Evolutionary conservation across 1,140 invertebrate genomes (phyloP), one percentile per base, ranked within the genome.

Genomic region (Archegozetes longisetosus): DNA sequence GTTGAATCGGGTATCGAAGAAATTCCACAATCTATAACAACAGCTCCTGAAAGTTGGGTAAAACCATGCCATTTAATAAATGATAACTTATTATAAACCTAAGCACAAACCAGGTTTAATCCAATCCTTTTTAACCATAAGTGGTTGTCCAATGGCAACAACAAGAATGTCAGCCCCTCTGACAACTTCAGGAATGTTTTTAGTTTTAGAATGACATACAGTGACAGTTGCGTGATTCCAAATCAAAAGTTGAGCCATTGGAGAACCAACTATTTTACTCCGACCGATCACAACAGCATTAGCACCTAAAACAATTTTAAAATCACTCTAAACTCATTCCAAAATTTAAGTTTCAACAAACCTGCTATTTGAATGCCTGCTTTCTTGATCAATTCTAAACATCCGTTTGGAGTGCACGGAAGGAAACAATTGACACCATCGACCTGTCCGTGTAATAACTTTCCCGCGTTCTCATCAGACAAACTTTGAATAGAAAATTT

Each of bases 11-110:
- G 79, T 65, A 95, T 84, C 3, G 85, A 79, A 74, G 95, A 98
- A 57, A 98, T 99, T 47, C 96, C 96, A 77, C 95, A 99, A 72
- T 99, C 96, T 65, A 99, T 97, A n/a, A 99, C 94, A 27, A 98
- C 84, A 51, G 94, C 93, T 22, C 94, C 93, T 53, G 12, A 23
- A 47, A n/a, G 2, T 17, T 12, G 49, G 22, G 0, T 56, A 24
- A 50, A 54, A 14, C 17, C 12, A 61, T 28, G 20, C n/a, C n/a
- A n/a, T n/a, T n/a, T n/a, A n/a, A n/a, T n/a, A n/a, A n/a, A n/a
- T n/a, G n/a, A n/a, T n/a, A n/a, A n/a, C n/a, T n/a, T n/a, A 53
- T 53, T 53, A n/a, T 17, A 26, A 17, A 17, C 17, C n/a, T 26
- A 61, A 65, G n/a, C 62, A 62, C 29, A 53, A 32, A 53, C 59